phyloP scores from a whole-genome alignment of 2,888 invertebrate genomes.

The Volucella zonaria region DNA sequence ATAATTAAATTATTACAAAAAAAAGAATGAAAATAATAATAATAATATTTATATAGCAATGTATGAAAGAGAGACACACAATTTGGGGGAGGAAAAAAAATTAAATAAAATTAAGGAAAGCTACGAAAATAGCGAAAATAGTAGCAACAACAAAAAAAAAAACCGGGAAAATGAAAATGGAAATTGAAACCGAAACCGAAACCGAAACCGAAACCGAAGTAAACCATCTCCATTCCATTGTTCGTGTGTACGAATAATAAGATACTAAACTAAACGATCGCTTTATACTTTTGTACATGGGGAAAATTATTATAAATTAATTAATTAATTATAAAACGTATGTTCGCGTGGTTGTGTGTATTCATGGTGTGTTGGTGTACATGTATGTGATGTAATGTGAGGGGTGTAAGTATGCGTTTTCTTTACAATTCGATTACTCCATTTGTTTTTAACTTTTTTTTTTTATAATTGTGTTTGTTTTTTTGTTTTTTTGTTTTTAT shows the following conservation, averaged over 20 bases:
- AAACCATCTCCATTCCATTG: constrained; percentile 45
- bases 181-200: background rate
- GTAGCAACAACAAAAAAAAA: background rate
- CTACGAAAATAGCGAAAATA: background rate
- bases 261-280: constrained; percentile 67
- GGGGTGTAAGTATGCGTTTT: constrained; percentile 18
- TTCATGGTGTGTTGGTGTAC: constrained; percentile 34
- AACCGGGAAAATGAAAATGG: background rate
- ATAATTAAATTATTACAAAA: constrained; percentile 72
- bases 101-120: constrained; percentile 52
- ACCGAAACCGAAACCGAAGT: background rate
- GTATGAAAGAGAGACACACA: constrained; percentile 38
- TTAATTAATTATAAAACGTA: constrained; percentile 64
- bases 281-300: constrained; percentile 68
- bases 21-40: constrained; percentile 2
- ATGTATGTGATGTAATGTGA: constrained; percentile 41
- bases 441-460: constrained; percentile 51
- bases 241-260: constrained; percentile 21
- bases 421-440: constrained; percentile 67
- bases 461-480: constrained; percentile 25
- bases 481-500: constrained; percentile 44
- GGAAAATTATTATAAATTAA: constrained; percentile 62
- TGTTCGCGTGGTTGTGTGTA: constrained; percentile 44
- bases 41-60: constrained; percentile 51
- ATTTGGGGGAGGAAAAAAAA: constrained; percentile 49